phyloP scores from a whole-genome alignment of 2,113 vertebrate genomes.

The Cichladusa arquata region DNA sequence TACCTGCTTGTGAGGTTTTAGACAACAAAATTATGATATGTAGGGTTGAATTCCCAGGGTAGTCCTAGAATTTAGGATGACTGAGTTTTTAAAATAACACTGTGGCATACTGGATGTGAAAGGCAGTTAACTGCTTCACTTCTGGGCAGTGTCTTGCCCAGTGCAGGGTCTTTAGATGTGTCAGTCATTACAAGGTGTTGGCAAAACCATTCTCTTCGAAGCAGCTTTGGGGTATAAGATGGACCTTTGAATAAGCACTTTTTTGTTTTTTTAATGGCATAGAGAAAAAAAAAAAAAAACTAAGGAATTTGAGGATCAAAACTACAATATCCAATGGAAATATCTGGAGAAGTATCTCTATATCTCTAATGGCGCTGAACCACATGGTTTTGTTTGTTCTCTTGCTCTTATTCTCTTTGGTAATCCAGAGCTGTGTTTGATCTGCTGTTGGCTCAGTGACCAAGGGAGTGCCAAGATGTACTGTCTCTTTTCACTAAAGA shows the following conservation, averaged over 20 bases:
- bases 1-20: neutral
- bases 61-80: neutral
- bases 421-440: neutral
- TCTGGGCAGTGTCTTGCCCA: neutral
- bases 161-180: neutral
- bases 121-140: neutral
- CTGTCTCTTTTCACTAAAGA: neutral
- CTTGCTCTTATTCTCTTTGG: neutral
- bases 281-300: neutral
- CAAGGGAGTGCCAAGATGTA: neutral
- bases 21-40: neutral
- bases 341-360: neutral
- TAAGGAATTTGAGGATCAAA: neutral
- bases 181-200: neutral
- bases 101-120: neutral
- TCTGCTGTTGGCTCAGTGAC: neutral
- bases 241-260: neutral
- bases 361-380: neutral
- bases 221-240: accelerated
- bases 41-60: neutral
- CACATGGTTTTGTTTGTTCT: neutral
- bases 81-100: neutral
- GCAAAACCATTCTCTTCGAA: neutral
- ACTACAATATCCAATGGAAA: neutral
- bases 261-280: neutral